Base-by-base conservation (phyloP, 2,888 invertebrate species). In the Dryomyza anilis region DNA sequence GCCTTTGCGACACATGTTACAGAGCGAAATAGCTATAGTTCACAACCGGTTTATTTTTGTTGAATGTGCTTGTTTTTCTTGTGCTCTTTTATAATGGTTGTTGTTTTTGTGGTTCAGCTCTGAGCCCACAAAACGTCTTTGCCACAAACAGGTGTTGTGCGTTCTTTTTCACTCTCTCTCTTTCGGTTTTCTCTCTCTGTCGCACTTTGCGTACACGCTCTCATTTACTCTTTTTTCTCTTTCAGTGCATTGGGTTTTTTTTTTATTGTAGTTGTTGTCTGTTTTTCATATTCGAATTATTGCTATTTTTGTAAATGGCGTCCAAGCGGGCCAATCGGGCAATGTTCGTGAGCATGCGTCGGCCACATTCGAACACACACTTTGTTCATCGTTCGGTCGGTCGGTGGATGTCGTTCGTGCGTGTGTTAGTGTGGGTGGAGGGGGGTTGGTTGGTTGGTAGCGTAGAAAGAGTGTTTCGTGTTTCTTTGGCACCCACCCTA, bases 311-410 rank as follows among this genome's bases (percentile, higher is more conserved):
- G 76, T 79, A 79, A 79, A 81, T 81, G 81, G 81, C 81, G 81
- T 78, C 77, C 76, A 76, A 76, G 74, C 75, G 75, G 75, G 74
- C 82, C 82, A 82, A 82, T 82, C 81, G 79, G 76, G 75, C 73
- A 71, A 67, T 30, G n/a, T 59, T 68, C 75, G 53, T 71, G 76
- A 79, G 82, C 82, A 78, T 82, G 82, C 72, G 71, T 59, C 53
- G 27, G 25, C 29, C 27, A 21, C 14, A 12, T 5, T 23, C 36
- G 36, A n/a, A n/a, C n/a, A n/a, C n/a, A n/a, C n/a, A n/a, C n/a
- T n/a, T n/a, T n/a, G n/a, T n/a, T n/a, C n/a, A n/a, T n/a, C n/a
- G n/a, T n/a, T n/a, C n/a, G n/a, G n/a, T n/a, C n/a, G 16, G 16
- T 12, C 10, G 14, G 36, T 14, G n/a, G 30, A 8, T 19, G 8